Percentiles rank a stretch among this genome's conserved stretches.
phyloP scores from a whole-genome alignment of 2,888 invertebrate genomes.

The Ochropleura plecta region DNA sequence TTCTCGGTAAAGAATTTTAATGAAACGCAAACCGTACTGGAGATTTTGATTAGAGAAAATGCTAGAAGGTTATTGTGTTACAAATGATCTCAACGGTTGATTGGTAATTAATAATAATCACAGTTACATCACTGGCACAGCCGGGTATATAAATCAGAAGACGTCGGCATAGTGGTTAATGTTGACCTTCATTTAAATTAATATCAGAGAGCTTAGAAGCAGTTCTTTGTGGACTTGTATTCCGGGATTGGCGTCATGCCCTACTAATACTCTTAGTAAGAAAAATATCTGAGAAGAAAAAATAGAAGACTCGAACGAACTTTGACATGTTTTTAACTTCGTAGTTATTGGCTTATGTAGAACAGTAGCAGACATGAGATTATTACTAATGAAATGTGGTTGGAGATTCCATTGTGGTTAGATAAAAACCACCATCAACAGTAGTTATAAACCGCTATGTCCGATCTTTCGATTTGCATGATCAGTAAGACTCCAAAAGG shows the following conservation, averaged over 20 bases:
- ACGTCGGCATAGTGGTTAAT: conserved; percentile 16
- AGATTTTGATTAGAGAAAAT: conserved; percentile 8
- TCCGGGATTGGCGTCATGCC: conserved; percentile 9
- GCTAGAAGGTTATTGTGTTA: conserved; percentile 26
- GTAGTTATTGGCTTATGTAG: not conserved
- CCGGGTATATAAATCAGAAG: conserved; percentile 32
- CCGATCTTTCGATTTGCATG: not conserved
- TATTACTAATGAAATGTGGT: not conserved
- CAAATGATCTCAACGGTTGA: conserved; percentile 40
- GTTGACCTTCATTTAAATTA: conserved; percentile 10
- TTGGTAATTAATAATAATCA: conserved; percentile 51
- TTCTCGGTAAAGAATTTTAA: not conserved
- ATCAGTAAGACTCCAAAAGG: conserved; percentile 11
- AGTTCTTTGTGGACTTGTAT: not conserved
- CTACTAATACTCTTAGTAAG: not conserved
- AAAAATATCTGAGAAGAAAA: not conserved
- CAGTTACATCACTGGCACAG: conserved; percentile 24
- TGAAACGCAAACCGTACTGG: conserved; percentile 11
- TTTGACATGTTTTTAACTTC: not conserved
- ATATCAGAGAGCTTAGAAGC: not conserved
- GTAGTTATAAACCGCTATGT: not conserved
- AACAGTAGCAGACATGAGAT: not conserved
- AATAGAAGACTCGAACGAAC: not conserved
- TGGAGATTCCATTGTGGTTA: not conserved
- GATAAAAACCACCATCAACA: not conserved